Evolutionary conservation across 2,888 invertebrate genomes (phyloP).

Genomic region (Amitus sp.): DNA sequence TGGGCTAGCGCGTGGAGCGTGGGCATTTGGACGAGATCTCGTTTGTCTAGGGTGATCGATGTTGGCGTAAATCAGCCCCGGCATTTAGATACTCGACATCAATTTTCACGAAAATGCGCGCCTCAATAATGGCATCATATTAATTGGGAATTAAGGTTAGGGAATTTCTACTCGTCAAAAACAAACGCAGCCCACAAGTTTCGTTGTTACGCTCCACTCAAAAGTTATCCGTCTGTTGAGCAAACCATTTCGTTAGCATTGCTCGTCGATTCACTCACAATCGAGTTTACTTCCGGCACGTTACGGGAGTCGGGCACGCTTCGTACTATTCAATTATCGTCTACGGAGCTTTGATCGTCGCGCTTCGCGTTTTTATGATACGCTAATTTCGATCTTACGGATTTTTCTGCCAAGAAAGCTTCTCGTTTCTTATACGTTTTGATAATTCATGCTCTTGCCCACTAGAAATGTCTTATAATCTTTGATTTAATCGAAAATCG

Average conservation of each 20-base stretch:
- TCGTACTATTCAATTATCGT: slow-evolving; percentile 6
- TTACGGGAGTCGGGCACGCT: background rate
- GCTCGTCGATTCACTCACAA: slow-evolving; percentile 30
- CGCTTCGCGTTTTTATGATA: slow-evolving; percentile 7
- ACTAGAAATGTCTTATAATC: no score
- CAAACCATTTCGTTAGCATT: slow-evolving; percentile 43
- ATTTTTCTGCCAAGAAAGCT: slow-evolving; percentile 10
- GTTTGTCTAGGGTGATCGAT: no score
- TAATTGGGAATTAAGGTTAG: slow-evolving; percentile 58
- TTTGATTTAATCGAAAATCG: no score
- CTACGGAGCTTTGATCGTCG: background rate
- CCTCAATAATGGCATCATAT: slow-evolving; percentile 46
- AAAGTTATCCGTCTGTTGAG: no score
- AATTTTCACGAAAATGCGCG: slow-evolving; percentile 38
- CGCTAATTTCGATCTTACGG: slow-evolving; percentile 3
- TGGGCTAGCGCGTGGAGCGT: background rate
- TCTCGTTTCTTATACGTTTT: no score
- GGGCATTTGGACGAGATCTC: no score
- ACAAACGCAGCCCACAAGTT: slow-evolving; percentile 44
- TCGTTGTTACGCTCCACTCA: slow-evolving; percentile 45
- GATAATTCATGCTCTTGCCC: no score
- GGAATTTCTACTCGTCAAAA: slow-evolving; percentile 49
- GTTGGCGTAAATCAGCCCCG: no score
- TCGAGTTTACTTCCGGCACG: slow-evolving; percentile 9
- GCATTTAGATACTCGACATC: slow-evolving; percentile 36